A percentile compares a stretch with the other conserved stretches of the same genome.
These are phyloP conservation scores for Eucidaris tribuloides DNA, from an alignment of 35 echinoderm and acorn worm species.

Conservation along the genomic window DNA sequence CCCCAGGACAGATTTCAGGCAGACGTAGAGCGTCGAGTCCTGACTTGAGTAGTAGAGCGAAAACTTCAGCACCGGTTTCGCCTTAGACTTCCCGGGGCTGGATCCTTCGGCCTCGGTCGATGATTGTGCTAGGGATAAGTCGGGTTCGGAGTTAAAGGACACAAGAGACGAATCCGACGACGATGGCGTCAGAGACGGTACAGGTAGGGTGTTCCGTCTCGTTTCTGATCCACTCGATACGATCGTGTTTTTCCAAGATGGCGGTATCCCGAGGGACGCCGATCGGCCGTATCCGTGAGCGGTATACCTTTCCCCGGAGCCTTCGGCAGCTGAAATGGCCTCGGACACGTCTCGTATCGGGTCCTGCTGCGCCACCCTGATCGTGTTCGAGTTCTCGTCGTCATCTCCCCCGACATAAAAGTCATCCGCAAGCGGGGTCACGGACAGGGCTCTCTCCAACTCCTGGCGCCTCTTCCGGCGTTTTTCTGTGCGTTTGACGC, in stretches of 20 bases:
- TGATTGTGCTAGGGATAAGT: background rate
- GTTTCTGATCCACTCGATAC: too few relatives aligned
- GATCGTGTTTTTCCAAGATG: too few relatives aligned
- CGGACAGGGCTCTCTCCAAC: background rate
- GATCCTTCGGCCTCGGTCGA: background rate
- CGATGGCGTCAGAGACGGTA: background rate
- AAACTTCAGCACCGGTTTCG: conserved; percentile 12
- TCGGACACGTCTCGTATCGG: too few relatives aligned
- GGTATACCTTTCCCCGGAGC: too few relatives aligned
- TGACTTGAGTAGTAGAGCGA: background rate
- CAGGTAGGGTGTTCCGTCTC: background rate
- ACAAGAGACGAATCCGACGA: conserved; percentile 10
- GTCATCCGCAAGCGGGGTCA: background rate
- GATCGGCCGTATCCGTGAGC: too few relatives aligned
- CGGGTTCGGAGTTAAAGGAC: background rate
- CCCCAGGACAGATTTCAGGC: background rate
- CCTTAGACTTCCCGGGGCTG: background rate
- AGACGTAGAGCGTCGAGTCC: conserved; percentile 27
- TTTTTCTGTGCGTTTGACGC: background rate
- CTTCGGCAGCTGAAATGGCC: too few relatives aligned
- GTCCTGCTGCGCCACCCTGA: background rate
- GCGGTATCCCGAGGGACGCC: too few relatives aligned
- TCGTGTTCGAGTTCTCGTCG: background rate
- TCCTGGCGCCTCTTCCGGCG: background rate
- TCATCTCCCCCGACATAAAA: background rate